These are phyloP conservation scores for Nephrotoma guestfalica DNA, from an alignment of 2,888 invertebrate species.

Conservation along the genomic window DNA sequence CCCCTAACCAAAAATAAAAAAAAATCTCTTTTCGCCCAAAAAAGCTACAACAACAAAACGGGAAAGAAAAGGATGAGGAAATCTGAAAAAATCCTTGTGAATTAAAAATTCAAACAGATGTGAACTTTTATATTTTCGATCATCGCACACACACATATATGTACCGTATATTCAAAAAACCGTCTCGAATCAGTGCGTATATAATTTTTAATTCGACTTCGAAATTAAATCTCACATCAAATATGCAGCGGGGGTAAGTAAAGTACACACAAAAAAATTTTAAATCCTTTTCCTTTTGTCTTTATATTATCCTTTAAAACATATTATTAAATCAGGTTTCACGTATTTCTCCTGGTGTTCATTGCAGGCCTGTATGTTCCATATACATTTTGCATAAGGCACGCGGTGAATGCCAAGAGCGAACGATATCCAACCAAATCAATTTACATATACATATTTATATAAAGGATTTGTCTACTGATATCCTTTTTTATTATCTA, in stretches of 20 bases:
- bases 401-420: conserved; percentile 99
- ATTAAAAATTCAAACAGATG: background rate
- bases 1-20: background rate
- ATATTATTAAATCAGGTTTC: background rate
- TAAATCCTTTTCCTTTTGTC: background rate
- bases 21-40: background rate
- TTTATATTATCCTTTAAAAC: background rate
- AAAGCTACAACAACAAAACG: background rate
- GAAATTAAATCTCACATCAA: background rate
- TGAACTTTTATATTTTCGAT: background rate
- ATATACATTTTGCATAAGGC: conserved; percentile 71
- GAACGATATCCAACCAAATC: conserved; percentile 42
- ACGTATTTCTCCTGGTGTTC: conserved; percentile 79
- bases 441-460: background rate
- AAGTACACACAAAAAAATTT: background rate
- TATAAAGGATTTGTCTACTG: conserved; percentile 15
- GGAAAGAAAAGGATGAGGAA: background rate
- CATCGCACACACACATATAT: background rate
- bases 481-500: background rate
- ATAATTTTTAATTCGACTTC: background rate
- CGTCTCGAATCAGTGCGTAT: background rate
- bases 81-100: background rate
- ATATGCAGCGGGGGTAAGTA: background rate
- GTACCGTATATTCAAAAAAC: background rate
- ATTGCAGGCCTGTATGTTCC: conserved; percentile 88